Evolutionary conservation across 2,888 invertebrate species (phyloP), one percentile per base, ranked within the genome.

Genomic region (Metallyticus violacea): DNA sequence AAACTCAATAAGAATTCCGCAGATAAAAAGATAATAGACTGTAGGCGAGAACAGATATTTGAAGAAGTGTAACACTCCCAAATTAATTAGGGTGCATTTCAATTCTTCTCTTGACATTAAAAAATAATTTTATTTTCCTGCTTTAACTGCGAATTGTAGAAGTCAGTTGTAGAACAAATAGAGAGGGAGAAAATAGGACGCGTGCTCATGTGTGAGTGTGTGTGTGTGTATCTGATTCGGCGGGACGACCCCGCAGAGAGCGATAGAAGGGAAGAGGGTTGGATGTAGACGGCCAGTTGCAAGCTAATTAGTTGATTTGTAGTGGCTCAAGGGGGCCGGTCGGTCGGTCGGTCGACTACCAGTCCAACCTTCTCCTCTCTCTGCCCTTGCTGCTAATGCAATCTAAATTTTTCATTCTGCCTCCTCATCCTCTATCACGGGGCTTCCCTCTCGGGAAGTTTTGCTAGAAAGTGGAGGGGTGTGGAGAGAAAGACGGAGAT

Each of bases 241-340:
- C 26, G 85, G 80, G 86, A 85, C 87, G 87, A 86, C 87, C 81
- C 87, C 87, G 79, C 80, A 22, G 87, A 87, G 87, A 82, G 87
- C 85, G 87, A 87, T 87, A 87, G 85, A 87, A 85, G 78, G 85
- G 81, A 77, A 79, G 82, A 79, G 81, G 85, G 85, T 81, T 81
- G 85, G 85, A 28, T 26, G 79, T 40, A 77, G 81, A 85, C 85
- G 81, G 81, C 85, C 76, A 81, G 81, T 76, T 81, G 81, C 81
- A 81, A 85, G 91, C 92, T 92, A 92, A 92, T 92, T 92, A 92
- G 92, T 92, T 92, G 92, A 92, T 92, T 92, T 92, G 92, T 92
- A 92, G 92, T 92, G 91, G 92, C 91, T 91, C 91, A 90, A 91
- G 91, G 91, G 91, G 91, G 90, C 91, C 76, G 27, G 77, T 82